These are phyloP conservation scores for Tetramorium alpestre DNA, from an alignment of 1,140 invertebrate genomes.

Conservation along the genomic window DNA sequence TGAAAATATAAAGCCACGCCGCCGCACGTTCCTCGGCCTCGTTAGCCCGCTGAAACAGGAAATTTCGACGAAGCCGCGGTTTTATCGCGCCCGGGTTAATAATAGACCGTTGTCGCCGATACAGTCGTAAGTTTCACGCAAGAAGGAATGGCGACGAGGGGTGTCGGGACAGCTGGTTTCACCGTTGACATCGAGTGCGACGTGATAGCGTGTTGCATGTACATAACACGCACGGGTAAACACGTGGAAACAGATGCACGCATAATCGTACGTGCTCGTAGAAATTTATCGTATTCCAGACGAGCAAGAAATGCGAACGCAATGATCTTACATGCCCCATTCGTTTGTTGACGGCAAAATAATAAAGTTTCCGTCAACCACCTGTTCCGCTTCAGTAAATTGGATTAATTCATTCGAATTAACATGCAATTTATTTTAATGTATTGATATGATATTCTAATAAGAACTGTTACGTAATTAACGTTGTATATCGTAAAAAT, in stretches of 20 bases:
- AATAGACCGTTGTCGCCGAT: constrained; percentile 55
- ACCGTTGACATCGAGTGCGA: constrained; percentile 30
- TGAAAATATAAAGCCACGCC: constrained; percentile 3
- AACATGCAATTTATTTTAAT: background rate
- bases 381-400: background rate
- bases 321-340: background rate
- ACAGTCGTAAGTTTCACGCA: constrained; percentile 28
- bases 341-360: no score
- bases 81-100: constrained; percentile 51
- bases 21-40: background rate
- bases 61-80: constrained; percentile 43
- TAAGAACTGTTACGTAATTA: background rate
- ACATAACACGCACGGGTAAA: background rate
- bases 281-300: constrained; percentile 39
- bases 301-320: background rate
- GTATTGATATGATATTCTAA: background rate
- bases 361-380: background rate
- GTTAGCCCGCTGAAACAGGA: constrained; percentile 42
- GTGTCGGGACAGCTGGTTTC: constrained; percentile 43
- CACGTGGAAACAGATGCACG: constrained; percentile 62
- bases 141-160: constrained; percentile 10
- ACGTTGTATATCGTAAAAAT: background rate
- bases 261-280: constrained; percentile 30
- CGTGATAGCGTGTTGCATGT: constrained; percentile 46
- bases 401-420: background rate